Evolutionary conservation across 2,797 vertebrate species (phyloP).

Genomic region (Selene dorsalis): DNA sequence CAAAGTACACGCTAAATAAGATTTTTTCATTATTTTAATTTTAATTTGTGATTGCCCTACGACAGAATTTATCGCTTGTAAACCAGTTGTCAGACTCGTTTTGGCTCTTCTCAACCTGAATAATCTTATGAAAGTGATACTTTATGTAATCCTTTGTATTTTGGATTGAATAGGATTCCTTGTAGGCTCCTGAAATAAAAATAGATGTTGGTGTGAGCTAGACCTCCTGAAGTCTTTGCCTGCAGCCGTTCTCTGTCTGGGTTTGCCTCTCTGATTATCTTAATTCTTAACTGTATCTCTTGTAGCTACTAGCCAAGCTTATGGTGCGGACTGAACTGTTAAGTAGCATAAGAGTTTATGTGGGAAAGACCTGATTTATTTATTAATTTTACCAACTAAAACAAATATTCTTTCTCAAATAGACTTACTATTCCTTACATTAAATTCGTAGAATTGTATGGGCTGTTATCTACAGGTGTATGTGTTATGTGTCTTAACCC

Average conservation of each 20-base stretch:
- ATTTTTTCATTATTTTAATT: constrained; percentile 30
- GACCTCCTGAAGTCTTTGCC: constrained; percentile 32
- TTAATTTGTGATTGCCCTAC: constrained; percentile 51
- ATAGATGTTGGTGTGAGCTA: constrained; percentile 18
- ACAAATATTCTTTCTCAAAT: neutral
- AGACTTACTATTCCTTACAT: neutral
- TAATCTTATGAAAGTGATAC: constrained; percentile 10
- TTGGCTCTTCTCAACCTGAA: constrained; percentile 11
- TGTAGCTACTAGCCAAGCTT: constrained; percentile 52
- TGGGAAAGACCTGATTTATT: constrained; percentile 5
- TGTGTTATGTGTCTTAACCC: neutral
- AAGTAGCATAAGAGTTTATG: constrained; percentile 44
- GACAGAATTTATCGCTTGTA: constrained; percentile 34
- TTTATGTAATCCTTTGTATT: constrained; percentile 18
- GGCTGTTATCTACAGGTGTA: neutral
- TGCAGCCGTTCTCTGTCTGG: constrained; percentile 38
- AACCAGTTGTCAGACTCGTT: constrained; percentile 22
- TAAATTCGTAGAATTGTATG: neutral
- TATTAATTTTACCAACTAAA: neutral
- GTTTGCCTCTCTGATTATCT: constrained; percentile 56
- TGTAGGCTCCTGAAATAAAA: constrained; percentile 17
- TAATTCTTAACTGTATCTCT: constrained; percentile 64
- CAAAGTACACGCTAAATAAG: constrained; percentile 22
- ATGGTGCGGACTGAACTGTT: constrained; percentile 50
- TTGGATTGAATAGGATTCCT: constrained; percentile 34